These are phyloP conservation scores for Sarcophaga rosellei DNA, from an alignment of 2,888 invertebrate species.

Conservation along the genomic window DNA sequence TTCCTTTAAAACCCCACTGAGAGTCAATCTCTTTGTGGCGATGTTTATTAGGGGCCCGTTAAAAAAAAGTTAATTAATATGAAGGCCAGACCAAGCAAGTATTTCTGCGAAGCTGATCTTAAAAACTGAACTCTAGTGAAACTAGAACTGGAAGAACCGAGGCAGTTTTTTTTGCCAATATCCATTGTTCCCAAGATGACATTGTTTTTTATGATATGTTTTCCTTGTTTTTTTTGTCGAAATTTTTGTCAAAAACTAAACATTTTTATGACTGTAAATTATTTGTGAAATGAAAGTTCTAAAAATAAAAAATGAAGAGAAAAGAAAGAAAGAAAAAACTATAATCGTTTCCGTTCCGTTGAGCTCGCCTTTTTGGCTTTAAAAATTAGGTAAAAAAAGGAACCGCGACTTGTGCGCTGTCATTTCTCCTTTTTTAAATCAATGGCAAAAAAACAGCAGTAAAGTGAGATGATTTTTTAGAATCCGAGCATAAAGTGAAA, in stretches of 20 bases:
- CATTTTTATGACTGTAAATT: conserved; percentile 29
- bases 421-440: neutral
- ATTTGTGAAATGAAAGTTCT: too few relatives aligned
- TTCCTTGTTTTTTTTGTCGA: conserved; percentile 40
- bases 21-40: conserved; percentile 64
- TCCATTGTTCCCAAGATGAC: conserved; percentile 13
- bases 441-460: conserved; percentile 21
- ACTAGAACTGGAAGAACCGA: conserved; percentile 67
- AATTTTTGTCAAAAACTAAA: neutral
- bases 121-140: conserved; percentile 66
- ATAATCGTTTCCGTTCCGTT: conserved; percentile 65
- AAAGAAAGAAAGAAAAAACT: conserved; percentile 59
- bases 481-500: conserved; percentile 77
- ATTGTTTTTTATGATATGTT: conserved; percentile 48
- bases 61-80: conserved; percentile 38
- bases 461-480: conserved; percentile 80
- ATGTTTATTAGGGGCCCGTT: conserved; percentile 26
- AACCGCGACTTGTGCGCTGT: neutral
- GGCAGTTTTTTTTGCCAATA: conserved; percentile 63
- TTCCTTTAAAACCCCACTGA: conserved; percentile 63
- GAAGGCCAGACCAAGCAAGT: conserved; percentile 52
- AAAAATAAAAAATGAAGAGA: neutral
- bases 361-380: neutral
- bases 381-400: conserved; percentile 49
- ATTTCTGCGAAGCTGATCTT: conserved; percentile 65